Conservation (phyloP, 2,113 vertebrate species). For the Chascanopsetta lugubris region DNA sequence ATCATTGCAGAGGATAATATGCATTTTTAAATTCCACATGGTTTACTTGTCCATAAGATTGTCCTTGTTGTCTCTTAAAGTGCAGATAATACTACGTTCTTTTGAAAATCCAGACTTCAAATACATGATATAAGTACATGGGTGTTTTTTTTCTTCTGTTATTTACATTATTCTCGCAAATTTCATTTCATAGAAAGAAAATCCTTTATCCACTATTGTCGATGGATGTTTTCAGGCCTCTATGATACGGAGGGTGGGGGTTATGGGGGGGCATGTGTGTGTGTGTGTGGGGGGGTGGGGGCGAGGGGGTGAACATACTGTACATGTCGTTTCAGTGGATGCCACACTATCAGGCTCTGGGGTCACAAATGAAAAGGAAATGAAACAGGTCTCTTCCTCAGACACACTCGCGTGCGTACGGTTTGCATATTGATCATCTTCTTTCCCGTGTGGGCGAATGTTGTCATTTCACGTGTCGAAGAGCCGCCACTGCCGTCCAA, state of each 20-base stretch:
- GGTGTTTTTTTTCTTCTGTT: conserved; percentile 39
- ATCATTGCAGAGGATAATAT: conserved; percentile 77
- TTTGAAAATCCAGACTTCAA: conserved; percentile 73
- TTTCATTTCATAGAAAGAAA: conserved; percentile 81
- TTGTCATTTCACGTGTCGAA: conserved; percentile 2
- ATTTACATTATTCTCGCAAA: conserved; percentile 72
- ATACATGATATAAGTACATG: conserved; percentile 73
- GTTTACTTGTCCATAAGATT: conserved; percentile 72
- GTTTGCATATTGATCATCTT: conserved; percentile 73
- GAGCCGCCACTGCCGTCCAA: conserved; percentile 52
- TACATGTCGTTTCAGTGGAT: conserved; percentile 62
- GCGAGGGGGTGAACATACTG: conserved; percentile 29
- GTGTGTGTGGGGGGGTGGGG: no score
- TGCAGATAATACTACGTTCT: conserved; percentile 77
- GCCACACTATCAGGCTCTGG: conserved; percentile 59
- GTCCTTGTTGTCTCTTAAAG: conserved; percentile 81
- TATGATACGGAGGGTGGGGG: conserved; percentile 37
- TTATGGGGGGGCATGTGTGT: background rate
- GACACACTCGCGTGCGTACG: conserved; percentile 67
- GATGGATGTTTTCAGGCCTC: conserved; percentile 72
- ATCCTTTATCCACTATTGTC: conserved; percentile 63
- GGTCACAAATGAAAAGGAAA: conserved; percentile 29
- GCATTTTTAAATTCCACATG: conserved; percentile 55
- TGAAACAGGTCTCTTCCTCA: conserved; percentile 5
- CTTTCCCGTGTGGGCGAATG: conserved; percentile 31